phyloP scores from a whole-genome alignment of 2,797 vertebrate species.

The Hippocampus kuda region DNA sequence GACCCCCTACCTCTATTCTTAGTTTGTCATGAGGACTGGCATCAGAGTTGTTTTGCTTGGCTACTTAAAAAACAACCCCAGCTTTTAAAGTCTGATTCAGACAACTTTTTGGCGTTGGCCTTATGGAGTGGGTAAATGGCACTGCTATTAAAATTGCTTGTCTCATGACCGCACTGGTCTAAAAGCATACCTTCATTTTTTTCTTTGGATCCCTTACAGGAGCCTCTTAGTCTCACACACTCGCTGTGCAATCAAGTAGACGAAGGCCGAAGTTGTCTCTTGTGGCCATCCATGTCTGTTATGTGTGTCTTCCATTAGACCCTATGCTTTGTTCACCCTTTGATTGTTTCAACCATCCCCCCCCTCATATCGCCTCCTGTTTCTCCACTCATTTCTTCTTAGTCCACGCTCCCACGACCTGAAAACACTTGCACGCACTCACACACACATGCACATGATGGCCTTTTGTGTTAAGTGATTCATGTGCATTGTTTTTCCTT shows the following conservation, averaged over 20 bases:
- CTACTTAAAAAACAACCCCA: conserved; percentile 28
- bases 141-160: conserved; percentile 26
- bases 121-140: conserved; percentile 23
- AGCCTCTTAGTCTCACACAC: conserved; percentile 6
- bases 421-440: conserved; percentile 13
- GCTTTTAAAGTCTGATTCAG: conserved; percentile 45
- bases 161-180: background rate
- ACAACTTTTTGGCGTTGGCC: conserved; percentile 35
- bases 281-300: background rate
- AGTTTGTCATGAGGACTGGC: conserved; percentile 29
- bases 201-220: background rate
- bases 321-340: conserved; percentile 23
- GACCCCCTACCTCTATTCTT: conserved; percentile 35
- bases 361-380: conserved; percentile 23
- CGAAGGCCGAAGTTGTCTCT: conserved; percentile 8
- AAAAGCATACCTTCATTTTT: conserved; percentile 13
- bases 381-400: conserved; percentile 21
- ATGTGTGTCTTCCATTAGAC: conserved; percentile 1
- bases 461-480: conserved; percentile 43
- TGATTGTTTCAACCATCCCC: conserved; percentile 48
- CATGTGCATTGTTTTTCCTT: conserved; percentile 32
- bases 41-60: conserved; percentile 33
- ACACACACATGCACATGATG: conserved; percentile 17
- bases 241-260: background rate
- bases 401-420: conserved; percentile 28